Evolutionary conservation across 2,888 invertebrate genomes (phyloP).

Genomic region (Dasysyrphus albostriatus): DNA sequence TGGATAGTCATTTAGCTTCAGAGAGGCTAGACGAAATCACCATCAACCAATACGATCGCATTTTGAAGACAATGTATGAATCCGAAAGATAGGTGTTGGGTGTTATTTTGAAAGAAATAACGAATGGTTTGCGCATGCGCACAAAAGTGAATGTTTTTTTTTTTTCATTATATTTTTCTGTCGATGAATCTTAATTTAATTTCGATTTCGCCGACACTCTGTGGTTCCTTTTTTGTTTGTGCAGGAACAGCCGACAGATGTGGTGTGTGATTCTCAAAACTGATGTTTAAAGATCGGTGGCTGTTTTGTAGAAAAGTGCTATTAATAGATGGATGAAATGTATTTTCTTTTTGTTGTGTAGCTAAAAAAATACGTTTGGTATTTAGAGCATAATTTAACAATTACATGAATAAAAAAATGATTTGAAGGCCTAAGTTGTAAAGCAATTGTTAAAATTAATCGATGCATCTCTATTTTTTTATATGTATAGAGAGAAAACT

Average conservation of each 20-base stretch:
- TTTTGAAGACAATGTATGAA: slow-evolving; percentile 43
- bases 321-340: slow-evolving; percentile 23
- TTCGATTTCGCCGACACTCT: slow-evolving; percentile 55
- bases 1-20: slow-evolving; percentile 76
- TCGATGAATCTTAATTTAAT: slow-evolving; percentile 53
- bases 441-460: background rate
- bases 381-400: slow-evolving; percentile 56
- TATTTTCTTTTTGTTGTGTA: slow-evolving; percentile 1
- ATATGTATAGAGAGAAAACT: background rate
- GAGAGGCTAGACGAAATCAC: slow-evolving; percentile 68
- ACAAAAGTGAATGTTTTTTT: slow-evolving; percentile 72
- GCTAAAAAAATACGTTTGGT: slow-evolving; percentile 17
- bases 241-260: slow-evolving; percentile 43
- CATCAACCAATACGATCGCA: slow-evolving; percentile 56
- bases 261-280: slow-evolving; percentile 15
- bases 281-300: slow-evolving; percentile 59
- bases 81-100: slow-evolving; percentile 34
- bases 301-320: slow-evolving; percentile 38
- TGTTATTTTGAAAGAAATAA: slow-evolving; percentile 66
- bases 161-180: slow-evolving; percentile 29
- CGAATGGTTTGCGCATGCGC: slow-evolving; percentile 79
- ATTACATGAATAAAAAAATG: slow-evolving; percentile 27
- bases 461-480: background rate
- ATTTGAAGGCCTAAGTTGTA: background rate
- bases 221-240: slow-evolving; percentile 50